These are phyloP conservation scores for Sinocyclocheilus maitianheensis DNA, from an alignment of 2,113 vertebrate genomes.

Conservation along the genomic window DNA sequence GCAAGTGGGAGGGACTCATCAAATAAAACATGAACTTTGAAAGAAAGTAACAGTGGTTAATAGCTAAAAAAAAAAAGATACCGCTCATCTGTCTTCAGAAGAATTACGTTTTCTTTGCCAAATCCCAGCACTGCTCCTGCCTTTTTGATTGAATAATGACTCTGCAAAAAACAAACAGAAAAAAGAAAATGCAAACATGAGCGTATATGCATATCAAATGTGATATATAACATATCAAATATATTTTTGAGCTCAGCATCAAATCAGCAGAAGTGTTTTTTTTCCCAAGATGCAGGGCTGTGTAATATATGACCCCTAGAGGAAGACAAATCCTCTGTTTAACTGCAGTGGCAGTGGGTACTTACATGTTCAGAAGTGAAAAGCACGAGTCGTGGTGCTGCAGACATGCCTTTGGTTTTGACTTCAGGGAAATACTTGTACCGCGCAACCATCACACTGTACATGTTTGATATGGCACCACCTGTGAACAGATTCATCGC, in stretches of 20 bases:
- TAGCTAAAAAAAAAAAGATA: constrained; percentile 55
- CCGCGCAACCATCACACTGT: constrained; percentile 98
- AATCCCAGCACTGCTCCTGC: constrained; percentile 95
- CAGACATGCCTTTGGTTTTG: constrained; percentile 98
- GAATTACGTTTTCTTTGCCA: constrained; percentile 93
- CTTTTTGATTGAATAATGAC: constrained; percentile 99
- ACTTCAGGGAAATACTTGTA: constrained; percentile 98
- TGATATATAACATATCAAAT: too few species aligned
- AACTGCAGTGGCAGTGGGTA: constrained; percentile 19
- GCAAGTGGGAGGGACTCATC: neutral
- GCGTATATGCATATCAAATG: too few species aligned
- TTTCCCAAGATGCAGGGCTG: too few species aligned
- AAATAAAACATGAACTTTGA: constrained; percentile 4
- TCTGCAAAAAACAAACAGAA: constrained; percentile 73
- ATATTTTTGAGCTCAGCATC: too few species aligned
- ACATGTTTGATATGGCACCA: constrained; percentile 98
- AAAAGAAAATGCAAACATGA: too few species aligned
- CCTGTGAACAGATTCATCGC: constrained; percentile 72
- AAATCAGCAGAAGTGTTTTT: too few species aligned
- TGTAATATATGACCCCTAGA: neutral
- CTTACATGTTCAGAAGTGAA: constrained; percentile 97
- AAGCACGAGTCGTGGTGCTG: constrained; percentile 90
- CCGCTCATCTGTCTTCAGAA: constrained; percentile 96
- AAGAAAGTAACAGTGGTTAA: neutral
- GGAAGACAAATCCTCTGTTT: neutral